These are phyloP conservation scores for Selene dorsalis DNA, from an alignment of 2,797 vertebrate species.

Conservation along the genomic window DNA sequence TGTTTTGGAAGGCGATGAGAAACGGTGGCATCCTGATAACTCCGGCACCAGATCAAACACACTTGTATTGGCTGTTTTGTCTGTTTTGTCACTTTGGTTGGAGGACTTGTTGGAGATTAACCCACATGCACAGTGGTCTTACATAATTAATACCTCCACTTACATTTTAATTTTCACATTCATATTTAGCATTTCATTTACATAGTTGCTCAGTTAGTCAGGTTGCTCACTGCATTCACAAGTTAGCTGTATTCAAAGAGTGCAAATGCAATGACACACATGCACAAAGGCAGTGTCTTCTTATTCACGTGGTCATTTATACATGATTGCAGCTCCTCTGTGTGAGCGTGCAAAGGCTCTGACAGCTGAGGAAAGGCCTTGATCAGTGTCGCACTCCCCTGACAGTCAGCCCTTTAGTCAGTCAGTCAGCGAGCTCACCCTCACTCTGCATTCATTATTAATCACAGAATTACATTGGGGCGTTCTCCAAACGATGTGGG, in stretches of 20 bases:
- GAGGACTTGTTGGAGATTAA: neutral
- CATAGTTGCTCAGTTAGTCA: neutral
- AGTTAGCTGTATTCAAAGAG: neutral
- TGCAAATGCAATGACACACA: neutral
- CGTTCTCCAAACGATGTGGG: slow-evolving; percentile 51
- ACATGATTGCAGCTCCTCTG: slow-evolving; percentile 26
- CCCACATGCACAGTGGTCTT: slow-evolving; percentile 19
- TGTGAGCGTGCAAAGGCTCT: slow-evolving; percentile 28
- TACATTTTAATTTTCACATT: slow-evolving; percentile 16
- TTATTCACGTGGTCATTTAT: slow-evolving; percentile 14
- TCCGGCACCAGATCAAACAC: neutral
- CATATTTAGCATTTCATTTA: slow-evolving; percentile 20
- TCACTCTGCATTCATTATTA: slow-evolving; percentile 77
- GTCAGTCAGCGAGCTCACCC: slow-evolving; percentile 45
- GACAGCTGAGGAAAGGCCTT: slow-evolving; percentile 64
- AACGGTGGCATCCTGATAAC: neutral
- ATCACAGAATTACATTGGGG: slow-evolving; percentile 68
- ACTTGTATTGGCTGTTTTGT: neutral
- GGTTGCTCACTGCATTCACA: neutral
- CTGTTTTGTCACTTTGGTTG: slow-evolving; percentile 19
- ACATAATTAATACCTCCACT: slow-evolving; percentile 29
- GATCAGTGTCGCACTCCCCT: slow-evolving; percentile 68
- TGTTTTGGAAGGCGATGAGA: neutral
- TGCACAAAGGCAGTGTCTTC: slow-evolving; percentile 17
- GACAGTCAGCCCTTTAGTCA: slow-evolving; percentile 63